Evolutionary conservation across 2,797 vertebrate species (phyloP).

Genomic region (Neostethus bicornis): DNA sequence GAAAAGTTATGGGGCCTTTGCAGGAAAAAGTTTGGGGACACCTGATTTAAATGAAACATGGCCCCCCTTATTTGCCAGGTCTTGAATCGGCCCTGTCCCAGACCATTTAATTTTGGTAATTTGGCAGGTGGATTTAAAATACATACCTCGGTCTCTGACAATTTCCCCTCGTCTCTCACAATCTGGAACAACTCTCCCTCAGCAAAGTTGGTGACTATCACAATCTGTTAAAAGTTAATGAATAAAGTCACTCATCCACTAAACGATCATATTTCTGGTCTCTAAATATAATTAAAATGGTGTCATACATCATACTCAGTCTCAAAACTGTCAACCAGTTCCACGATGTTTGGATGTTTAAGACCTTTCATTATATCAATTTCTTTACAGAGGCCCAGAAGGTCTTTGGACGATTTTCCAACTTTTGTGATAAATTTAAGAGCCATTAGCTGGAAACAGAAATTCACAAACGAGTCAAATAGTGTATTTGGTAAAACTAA

Average conservation of each 20-base stretch:
- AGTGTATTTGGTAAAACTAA: neutral
- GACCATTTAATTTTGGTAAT: too few relatives aligned
- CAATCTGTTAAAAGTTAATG: slow-evolving; percentile 80
- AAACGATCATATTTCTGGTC: neutral
- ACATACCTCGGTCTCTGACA: slow-evolving; percentile 90
- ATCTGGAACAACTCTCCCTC: slow-evolving; percentile 97
- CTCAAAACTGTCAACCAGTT: slow-evolving; percentile 95
- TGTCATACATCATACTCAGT: slow-evolving; percentile 78
- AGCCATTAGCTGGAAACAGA: slow-evolving; percentile 86
- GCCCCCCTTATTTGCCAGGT: too few relatives aligned
- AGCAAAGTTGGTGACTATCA: slow-evolving; percentile 96
- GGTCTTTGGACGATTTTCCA: slow-evolving; percentile 91
- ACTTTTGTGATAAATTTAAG: slow-evolving; percentile 96
- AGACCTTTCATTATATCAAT: slow-evolving; percentile 95
- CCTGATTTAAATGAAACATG: too few relatives aligned
- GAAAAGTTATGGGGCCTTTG: too few relatives aligned
- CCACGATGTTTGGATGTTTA: slow-evolving; percentile 92
- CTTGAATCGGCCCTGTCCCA: too few relatives aligned
- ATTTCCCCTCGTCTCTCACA: slow-evolving; percentile 90
- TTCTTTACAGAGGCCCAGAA: slow-evolving; percentile 88
- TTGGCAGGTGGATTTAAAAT: neutral
- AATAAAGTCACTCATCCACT: neutral
- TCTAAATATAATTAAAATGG: neutral
- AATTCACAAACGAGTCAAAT: neutral
- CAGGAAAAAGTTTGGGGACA: too few relatives aligned